Evolutionary conservation across 2,888 invertebrate genomes (phyloP).

Genomic region (Sminthurinus aureus): DNA sequence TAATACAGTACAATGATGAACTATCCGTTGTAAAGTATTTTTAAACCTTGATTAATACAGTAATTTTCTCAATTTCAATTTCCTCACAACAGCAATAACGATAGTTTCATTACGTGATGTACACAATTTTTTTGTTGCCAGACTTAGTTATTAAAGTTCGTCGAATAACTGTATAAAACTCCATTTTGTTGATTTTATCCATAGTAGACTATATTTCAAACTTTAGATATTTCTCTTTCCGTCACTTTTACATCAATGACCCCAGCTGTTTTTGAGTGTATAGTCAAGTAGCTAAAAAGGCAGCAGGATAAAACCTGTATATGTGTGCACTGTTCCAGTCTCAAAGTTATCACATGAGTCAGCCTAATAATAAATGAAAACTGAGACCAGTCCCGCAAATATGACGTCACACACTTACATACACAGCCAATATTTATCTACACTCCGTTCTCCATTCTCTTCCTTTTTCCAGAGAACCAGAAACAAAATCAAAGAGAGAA

Average conservation of each 20-base stretch:
- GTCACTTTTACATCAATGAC: background rate
- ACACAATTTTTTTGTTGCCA: background rate
- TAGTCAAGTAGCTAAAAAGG: background rate
- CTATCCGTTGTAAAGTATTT: background rate
- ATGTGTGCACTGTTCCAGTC: background rate
- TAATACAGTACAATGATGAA: no score
- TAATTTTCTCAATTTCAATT: background rate
- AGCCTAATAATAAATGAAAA: slow-evolving; percentile 3
- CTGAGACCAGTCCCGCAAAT: slow-evolving; percentile 39
- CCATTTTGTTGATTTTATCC: background rate
- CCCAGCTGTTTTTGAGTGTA: slow-evolving; percentile 22
- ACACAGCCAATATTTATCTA: no score
- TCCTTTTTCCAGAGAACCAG: background rate
- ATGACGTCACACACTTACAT: slow-evolving; percentile 16
- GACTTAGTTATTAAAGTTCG: background rate
- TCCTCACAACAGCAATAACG: background rate
- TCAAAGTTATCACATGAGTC: background rate
- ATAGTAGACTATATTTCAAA: background rate
- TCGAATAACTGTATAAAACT: background rate
- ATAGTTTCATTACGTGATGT: background rate
- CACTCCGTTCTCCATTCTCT: background rate
- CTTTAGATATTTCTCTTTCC: background rate
- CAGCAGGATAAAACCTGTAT: slow-evolving; percentile 3
- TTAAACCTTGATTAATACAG: background rate
- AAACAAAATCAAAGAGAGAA: no score